Conservation (phyloP, 2,888 invertebrate genomes). For the Dolomedes plantarius region DNA sequence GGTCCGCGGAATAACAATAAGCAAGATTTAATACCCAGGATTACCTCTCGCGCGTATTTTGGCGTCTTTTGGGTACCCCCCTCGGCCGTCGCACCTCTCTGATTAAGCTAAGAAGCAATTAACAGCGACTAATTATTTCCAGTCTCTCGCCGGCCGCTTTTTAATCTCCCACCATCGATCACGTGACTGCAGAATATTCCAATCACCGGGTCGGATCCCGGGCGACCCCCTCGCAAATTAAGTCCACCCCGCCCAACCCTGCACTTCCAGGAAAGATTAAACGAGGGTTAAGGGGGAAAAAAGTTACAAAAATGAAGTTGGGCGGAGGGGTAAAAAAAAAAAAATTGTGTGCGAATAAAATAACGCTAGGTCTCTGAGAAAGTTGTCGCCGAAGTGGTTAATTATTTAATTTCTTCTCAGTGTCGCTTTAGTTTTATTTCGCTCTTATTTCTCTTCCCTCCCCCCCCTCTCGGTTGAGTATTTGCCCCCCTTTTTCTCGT, state of each 20-base stretch:
- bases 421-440: slow-evolving; percentile 68
- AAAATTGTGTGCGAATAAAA: slow-evolving; percentile 48
- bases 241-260: slow-evolving; percentile 41
- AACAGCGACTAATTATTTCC: slow-evolving; percentile 70
- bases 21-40: slow-evolving; percentile 34
- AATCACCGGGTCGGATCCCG: slow-evolving; percentile 65
- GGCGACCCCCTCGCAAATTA: slow-evolving; percentile 63
- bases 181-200: slow-evolving; percentile 66
- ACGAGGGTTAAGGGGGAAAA: slow-evolving; percentile 25
- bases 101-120: slow-evolving; percentile 71
- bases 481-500: neutral
- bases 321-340: slow-evolving; percentile 32
- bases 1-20: slow-evolving; percentile 25
- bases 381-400: slow-evolving; percentile 70
- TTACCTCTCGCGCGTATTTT: neutral
- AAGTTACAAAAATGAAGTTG: slow-evolving; percentile 64
- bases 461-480: neutral
- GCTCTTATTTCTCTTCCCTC: slow-evolving; percentile 23
- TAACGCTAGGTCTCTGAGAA: slow-evolving; percentile 43
- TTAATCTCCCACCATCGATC: slow-evolving; percentile 66
- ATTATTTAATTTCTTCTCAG: slow-evolving; percentile 71
- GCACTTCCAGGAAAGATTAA: slow-evolving; percentile 50
- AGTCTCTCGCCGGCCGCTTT: slow-evolving; percentile 61
- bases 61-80: slow-evolving; percentile 24
- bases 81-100: slow-evolving; percentile 46